A percentile compares a stretch with the other conserved stretches of the same genome.
Conservation (phyloP, 2,113 vertebrate species). For the Podarcis raffonei region DNA sequence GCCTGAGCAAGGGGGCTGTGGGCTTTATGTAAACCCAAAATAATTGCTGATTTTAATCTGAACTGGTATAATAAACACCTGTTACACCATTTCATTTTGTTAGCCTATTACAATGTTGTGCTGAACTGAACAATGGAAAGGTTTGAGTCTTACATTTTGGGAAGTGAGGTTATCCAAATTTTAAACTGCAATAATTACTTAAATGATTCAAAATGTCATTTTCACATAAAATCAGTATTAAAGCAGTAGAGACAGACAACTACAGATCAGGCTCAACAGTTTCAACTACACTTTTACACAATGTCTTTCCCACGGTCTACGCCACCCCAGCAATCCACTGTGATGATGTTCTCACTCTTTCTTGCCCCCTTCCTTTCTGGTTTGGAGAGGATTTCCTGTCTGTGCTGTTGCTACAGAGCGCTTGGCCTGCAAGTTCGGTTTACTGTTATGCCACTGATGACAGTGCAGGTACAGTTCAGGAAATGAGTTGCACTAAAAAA, state of each 20-base stretch:
- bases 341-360: background rate
- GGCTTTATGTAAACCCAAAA: no score
- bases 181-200: no score
- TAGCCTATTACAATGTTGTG: no score
- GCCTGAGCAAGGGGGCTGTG: no score
- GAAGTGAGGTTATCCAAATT: no score
- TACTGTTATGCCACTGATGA: background rate
- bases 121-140: no score
- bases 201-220: no score
- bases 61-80: no score
- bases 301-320: background rate
- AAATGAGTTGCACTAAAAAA: background rate
- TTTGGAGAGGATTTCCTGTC: slow-evolving; percentile 2
- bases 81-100: no score
- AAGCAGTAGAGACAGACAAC: background rate
- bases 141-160: no score
- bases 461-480: background rate
- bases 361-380: background rate
- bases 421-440: background rate
- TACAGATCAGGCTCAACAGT: background rate
- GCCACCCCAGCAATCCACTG: no score
- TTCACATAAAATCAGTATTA: background rate
- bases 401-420: background rate
- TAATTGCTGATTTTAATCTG: no score
- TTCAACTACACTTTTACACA: background rate